Evolutionary conservation across 2,113 vertebrate genomes (phyloP).

Genomic region (Bambusicola thoracicus): DNA sequence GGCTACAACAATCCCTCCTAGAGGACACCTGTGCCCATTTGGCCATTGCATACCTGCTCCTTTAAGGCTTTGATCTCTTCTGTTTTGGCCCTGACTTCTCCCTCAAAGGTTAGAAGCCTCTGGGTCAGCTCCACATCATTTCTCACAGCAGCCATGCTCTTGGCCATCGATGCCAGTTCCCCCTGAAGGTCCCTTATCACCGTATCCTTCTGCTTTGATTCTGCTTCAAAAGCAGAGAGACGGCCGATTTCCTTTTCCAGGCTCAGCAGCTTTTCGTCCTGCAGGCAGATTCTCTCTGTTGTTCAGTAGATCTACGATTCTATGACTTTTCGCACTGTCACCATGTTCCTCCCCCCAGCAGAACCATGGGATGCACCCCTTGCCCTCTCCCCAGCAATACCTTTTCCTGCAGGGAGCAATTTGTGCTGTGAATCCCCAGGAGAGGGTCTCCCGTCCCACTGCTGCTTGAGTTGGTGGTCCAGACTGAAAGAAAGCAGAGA

Average conservation of each 20-base stretch:
- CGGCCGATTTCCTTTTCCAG: slow-evolving; percentile 61
- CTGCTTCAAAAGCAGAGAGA: slow-evolving; percentile 56
- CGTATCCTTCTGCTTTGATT: slow-evolving; percentile 71
- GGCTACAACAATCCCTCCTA: background rate
- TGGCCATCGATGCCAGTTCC: slow-evolving; percentile 65
- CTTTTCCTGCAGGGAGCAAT: slow-evolving; percentile 57
- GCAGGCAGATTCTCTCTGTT: background rate
- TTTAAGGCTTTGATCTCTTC: slow-evolving; percentile 79
- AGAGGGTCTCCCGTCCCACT: background rate
- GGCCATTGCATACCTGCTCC: slow-evolving; percentile 72
- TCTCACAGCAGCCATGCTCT: slow-evolving; percentile 42
- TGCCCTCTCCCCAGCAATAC: background rate
- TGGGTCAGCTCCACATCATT: slow-evolving; percentile 8
- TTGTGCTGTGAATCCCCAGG: background rate
- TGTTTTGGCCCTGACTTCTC: slow-evolving; percentile 63
- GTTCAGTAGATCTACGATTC: no score
- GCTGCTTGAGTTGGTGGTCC: background rate
- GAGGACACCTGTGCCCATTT: accelerated
- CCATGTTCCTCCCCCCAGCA: background rate
- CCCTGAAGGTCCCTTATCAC: slow-evolving; percentile 72
- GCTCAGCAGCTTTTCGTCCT: slow-evolving; percentile 74
- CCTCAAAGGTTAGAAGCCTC: slow-evolving; percentile 48
- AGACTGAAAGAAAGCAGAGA: background rate
- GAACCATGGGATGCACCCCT: no score
- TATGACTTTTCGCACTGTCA: background rate